Evolutionary conservation across 2,797 vertebrate species (phyloP), one percentile per base, ranked within the genome.

Genomic region (Macropodus opercularis): DNA sequence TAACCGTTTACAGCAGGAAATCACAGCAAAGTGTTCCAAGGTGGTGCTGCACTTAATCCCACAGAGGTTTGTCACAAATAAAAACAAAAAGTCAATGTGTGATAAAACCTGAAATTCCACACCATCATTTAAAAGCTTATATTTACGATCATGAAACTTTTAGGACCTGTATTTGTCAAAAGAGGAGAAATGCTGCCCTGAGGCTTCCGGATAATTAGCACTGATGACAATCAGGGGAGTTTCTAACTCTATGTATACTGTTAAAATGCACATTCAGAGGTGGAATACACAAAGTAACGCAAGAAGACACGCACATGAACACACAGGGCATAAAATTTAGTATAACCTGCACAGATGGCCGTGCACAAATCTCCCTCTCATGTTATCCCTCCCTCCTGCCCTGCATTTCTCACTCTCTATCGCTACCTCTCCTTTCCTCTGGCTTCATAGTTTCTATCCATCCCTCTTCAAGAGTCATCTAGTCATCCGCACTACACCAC

Each of bases 381-480:
- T 3, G 9, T 2, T 41, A 8, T 51, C 47, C 15, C 24, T 48
- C 44, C 1, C 4, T 47, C 49, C 41, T 27, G 34, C 36, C 51
- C 26, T 49, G 43, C 41, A n/a, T 63, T 50, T 60, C 53, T 72
- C 44, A 54, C 53, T 41, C 23, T 29, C 32, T 6, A 34, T 54
- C n/a, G 48, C 36, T 47, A 14, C 40, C 42, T 56, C 49, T 31
- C 27, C 21, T 11, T 70, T 72, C 27, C 36, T 69, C 22, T 35
- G 24, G 1, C 27, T 56, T 43, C 41, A 42, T 64, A 55, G 29
- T 69, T 77, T 63, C 42, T 27, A 31, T 69, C 47, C 46, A 29
- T 66, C 31, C 57, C 53, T 77, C 58, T 69, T 43, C 44, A 56
- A 75, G 79, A 73, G 82, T 77, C 71, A 82, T 70, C 6, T 47